These are phyloP conservation scores for Sinocyclocheilus rhinocerous DNA, from an alignment of 2,113 vertebrate species.

Conservation along the genomic window DNA sequence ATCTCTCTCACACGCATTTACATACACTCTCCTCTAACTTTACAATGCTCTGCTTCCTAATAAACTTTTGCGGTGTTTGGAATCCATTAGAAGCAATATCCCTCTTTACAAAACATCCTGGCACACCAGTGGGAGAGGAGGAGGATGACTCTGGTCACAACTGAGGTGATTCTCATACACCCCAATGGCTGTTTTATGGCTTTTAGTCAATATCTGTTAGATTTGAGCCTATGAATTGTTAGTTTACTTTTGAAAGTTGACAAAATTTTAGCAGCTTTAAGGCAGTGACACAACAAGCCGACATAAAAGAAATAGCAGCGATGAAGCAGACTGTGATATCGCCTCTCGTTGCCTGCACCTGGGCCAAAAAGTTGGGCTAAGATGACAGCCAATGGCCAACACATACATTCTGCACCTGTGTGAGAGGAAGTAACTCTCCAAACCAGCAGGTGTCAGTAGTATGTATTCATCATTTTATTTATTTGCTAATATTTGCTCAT, in stretches of 20 bases:
- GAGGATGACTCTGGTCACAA: constrained; percentile 40
- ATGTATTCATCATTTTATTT: not conserved
- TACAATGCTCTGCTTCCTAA: constrained; percentile 75
- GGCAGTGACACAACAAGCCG: not conserved
- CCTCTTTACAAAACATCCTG: constrained; percentile 80
- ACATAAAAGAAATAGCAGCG: not conserved
- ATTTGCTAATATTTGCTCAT: not conserved
- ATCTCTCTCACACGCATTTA: not conserved
- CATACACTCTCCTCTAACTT: constrained; percentile 60
- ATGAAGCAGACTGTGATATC: not conserved
- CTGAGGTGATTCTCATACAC: no score
- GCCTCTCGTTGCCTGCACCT: not conserved
- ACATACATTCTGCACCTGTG: not conserved
- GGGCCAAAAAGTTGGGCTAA: not conserved
- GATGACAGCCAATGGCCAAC: not conserved
- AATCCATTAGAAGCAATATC: constrained; percentile 82
- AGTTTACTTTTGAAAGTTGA: not conserved
- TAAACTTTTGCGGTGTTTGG: constrained; percentile 81
- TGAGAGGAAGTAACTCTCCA: not conserved
- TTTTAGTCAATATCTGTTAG: not conserved
- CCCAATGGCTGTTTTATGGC: not conserved
- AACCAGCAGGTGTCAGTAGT: not conserved
- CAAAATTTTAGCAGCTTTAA: not conserved
- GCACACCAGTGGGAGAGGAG: constrained; percentile 61
- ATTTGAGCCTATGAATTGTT: not conserved